Conservation (phyloP, 2,888 invertebrate genomes). For the Habrosyne pyritoides region DNA sequence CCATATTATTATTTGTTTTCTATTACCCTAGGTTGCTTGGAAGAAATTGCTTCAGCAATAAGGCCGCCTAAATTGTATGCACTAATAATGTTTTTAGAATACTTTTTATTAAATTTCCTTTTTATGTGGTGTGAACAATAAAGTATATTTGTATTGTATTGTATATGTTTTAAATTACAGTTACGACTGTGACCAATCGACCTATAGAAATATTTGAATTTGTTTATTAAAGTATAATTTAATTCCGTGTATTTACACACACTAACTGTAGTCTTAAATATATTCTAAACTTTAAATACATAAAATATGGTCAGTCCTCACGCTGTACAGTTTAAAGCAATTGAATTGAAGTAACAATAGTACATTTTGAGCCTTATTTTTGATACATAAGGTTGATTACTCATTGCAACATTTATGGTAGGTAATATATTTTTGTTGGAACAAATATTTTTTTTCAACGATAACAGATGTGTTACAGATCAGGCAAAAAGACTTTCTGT, state of each 20-base stretch:
- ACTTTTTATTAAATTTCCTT: too few relatives aligned
- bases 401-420: background rate
- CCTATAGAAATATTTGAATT: too few relatives aligned
- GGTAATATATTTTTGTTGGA: background rate
- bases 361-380: background rate
- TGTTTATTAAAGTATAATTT: too few relatives aligned
- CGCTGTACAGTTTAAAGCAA: slow-evolving; percentile 12
- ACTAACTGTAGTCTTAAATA: slow-evolving; percentile 18
- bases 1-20: too few relatives aligned
- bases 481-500: background rate
- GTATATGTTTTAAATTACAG: background rate
- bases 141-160: too few relatives aligned
- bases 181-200: background rate
- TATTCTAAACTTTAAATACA: slow-evolving; percentile 25
- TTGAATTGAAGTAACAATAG: background rate
- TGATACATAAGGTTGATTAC: background rate
- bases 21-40: too few relatives aligned
- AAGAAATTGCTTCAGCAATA: too few relatives aligned
- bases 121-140: too few relatives aligned
- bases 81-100: too few relatives aligned
- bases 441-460: background rate
- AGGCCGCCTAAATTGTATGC: too few relatives aligned
- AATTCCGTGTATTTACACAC: background rate
- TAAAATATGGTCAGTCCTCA: slow-evolving; percentile 27
- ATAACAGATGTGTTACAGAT: background rate